Conservation (phyloP, 2,888 invertebrate species). For the Pyralis farinalis region DNA sequence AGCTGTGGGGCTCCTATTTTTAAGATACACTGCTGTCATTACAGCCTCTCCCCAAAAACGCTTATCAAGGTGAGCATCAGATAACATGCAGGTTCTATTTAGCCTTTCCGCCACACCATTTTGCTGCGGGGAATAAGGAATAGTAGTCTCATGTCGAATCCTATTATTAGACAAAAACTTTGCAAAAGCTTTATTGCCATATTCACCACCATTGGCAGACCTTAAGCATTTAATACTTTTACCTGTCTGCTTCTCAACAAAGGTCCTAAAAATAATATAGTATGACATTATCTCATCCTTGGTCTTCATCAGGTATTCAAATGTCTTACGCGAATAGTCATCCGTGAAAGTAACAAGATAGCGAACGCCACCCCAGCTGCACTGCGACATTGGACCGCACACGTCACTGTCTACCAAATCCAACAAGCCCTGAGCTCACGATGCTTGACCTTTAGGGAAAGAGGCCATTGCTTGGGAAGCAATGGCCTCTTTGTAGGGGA, state of each 20-base stretch:
- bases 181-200: constrained; percentile 16
- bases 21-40: constrained; percentile 6
- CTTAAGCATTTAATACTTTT: constrained; percentile 10
- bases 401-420: not conserved
- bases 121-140: constrained; percentile 29
- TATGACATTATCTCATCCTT: not conserved
- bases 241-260: constrained; percentile 6
- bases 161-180: constrained; percentile 13
- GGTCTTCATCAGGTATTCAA: not conserved
- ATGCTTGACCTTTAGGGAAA: not conserved
- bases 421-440: not conserved
- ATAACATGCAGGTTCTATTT: not conserved
- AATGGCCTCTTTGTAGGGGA: constrained; percentile 3
- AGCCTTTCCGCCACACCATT: constrained; percentile 35
- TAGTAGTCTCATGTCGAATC: constrained; percentile 26
- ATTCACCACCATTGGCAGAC: constrained; percentile 12
- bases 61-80: not conserved
- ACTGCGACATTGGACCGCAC: not conserved
- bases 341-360: not conserved
- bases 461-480: not conserved
- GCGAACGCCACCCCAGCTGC: not conserved
- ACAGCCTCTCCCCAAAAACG: constrained; percentile 9
- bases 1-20: constrained; percentile 3
- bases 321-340: not conserved
- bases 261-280: not conserved